phyloP scores from a whole-genome alignment of 2,113 vertebrate species.

The Dromaius novaehollandiae region DNA sequence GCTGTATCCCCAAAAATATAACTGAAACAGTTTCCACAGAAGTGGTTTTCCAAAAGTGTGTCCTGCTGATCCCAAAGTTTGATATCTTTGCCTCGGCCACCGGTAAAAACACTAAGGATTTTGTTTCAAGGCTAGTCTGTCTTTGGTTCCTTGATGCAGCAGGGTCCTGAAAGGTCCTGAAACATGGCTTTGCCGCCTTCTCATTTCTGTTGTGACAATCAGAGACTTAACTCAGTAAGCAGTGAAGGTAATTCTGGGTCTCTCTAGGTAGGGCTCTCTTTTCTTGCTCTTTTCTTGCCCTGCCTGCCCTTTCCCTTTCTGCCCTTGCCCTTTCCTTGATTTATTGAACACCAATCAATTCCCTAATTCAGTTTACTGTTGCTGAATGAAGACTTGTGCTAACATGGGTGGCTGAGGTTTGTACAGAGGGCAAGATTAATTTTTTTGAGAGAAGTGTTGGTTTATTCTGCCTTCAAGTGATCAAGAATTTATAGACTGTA shows the following conservation, averaged over 20 bases:
- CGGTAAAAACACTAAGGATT: not conserved
- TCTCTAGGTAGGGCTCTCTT: not conserved
- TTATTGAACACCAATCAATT: conserved; percentile 34
- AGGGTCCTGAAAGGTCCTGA: not conserved
- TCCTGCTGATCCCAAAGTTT: not conserved
- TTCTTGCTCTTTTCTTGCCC: not conserved
- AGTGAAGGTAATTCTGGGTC: not conserved
- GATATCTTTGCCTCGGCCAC: not conserved
- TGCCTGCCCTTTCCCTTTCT: too few species aligned
- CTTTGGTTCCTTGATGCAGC: not conserved
- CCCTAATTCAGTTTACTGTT: conserved; percentile 6
- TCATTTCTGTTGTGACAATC: not conserved
- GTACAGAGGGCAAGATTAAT: not conserved
- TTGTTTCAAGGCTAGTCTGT: not conserved
- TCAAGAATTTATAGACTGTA: not conserved
- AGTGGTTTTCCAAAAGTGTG: not conserved
- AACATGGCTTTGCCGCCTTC: not conserved
- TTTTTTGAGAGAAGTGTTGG: not conserved
- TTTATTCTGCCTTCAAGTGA: not conserved
- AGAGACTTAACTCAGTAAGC: not conserved
- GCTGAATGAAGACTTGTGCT: not conserved
- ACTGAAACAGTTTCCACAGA: not conserved
- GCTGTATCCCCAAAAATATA: not conserved
- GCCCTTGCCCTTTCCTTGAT: not conserved
- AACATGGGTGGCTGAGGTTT: not conserved